phyloP scores from a whole-genome alignment of 2,888 invertebrate genomes.

The Himalopsyche tibetana region DNA sequence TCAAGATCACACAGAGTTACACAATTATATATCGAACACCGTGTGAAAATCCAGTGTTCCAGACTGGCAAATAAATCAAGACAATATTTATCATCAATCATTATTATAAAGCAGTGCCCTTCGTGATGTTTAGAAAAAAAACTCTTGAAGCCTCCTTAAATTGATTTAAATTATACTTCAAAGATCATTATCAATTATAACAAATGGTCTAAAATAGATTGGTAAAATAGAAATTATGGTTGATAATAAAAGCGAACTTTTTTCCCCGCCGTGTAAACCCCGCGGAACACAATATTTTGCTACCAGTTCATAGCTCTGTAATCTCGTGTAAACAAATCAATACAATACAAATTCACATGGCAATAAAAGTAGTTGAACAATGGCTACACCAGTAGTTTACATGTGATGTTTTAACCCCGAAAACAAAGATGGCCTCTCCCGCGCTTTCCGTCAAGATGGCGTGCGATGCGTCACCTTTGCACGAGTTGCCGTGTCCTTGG shows the following conservation, averaged over 20 bases:
- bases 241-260: neutral
- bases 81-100: too few species aligned
- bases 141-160: too few species aligned
- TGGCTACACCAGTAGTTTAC: neutral
- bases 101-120: too few species aligned
- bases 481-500: conserved; percentile 40
- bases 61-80: too few species aligned
- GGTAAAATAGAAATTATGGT: too few species aligned
- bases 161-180: too few species aligned
- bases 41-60: too few species aligned
- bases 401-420: conserved; percentile 3
- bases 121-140: too few species aligned
- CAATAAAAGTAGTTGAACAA: neutral
- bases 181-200: too few species aligned
- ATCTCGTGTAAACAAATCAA: neutral
- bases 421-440: conserved; percentile 36
- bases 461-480: conserved; percentile 37
- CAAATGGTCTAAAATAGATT: too few species aligned
- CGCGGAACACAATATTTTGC: neutral
- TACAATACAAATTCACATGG: neutral
- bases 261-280: neutral
- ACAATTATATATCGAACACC: too few species aligned
- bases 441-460: conserved; percentile 34
- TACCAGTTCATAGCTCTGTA: neutral
- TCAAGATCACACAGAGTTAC: too few species aligned